Conservation (phyloP, 2,113 vertebrate genomes). For the Eubucco bourcierii region DNA sequence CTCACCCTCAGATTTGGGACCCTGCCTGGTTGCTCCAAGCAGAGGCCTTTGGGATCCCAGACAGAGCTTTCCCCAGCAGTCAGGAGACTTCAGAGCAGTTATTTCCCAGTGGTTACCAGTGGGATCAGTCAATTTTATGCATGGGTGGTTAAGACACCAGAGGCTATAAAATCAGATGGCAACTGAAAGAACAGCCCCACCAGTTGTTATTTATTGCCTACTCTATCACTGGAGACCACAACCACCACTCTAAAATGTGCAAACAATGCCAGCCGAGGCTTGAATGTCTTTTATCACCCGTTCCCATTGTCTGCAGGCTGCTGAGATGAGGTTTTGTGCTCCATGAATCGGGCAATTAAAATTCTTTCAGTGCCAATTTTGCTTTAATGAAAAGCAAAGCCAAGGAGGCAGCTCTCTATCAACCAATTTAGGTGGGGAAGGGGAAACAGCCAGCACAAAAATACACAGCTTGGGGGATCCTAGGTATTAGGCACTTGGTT, state of each 20-base stretch:
- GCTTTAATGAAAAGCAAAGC: slow-evolving; percentile 38
- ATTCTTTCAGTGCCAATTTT: slow-evolving; percentile 34
- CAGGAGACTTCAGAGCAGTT: slow-evolving; percentile 51
- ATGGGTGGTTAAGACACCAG: slow-evolving; percentile 44
- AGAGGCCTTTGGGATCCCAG: background rate
- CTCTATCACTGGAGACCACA: slow-evolving; percentile 53
- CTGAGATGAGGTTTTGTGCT: slow-evolving; percentile 23
- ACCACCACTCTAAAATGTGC: slow-evolving; percentile 37
- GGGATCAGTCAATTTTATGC: slow-evolving; percentile 59
- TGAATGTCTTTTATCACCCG: slow-evolving; percentile 50
- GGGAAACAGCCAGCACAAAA: background rate
- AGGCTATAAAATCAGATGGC: slow-evolving; percentile 60
- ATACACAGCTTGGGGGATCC: background rate
- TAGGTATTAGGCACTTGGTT: background rate
- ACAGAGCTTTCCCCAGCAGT: slow-evolving; percentile 10
- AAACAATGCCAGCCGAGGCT: slow-evolving; percentile 61
- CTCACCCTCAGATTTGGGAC: background rate
- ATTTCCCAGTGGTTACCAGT: slow-evolving; percentile 61
- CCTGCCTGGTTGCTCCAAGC: background rate
- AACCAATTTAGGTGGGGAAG: slow-evolving; percentile 47
- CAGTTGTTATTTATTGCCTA: slow-evolving; percentile 65
- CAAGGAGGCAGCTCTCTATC: slow-evolving; percentile 39
- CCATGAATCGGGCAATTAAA: slow-evolving; percentile 57
- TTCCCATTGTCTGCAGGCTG: slow-evolving; percentile 19
- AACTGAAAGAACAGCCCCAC: slow-evolving; percentile 66